A percentile compares a stretch with the other conserved stretches of the same genome.
phyloP scores from a whole-genome alignment of 2,797 vertebrate species.

The Catharus ustulatus region DNA sequence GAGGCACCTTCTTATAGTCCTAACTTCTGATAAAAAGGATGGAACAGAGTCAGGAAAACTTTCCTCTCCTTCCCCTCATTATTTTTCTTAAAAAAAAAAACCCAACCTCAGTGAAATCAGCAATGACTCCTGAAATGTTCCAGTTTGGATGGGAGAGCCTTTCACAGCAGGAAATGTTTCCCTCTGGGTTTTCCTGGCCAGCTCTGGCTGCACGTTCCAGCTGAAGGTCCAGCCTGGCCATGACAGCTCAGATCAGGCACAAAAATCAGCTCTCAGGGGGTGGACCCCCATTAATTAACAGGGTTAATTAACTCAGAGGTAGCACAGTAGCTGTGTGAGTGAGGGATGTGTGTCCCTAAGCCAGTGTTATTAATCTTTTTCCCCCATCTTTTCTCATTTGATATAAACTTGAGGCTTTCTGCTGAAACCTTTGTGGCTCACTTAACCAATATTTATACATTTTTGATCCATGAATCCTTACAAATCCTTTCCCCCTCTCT shows the following conservation, averaged over 20 bases:
- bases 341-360: neutral
- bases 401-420: neutral
- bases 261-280: neutral
- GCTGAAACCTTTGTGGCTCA: neutral
- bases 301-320: neutral
- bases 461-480: neutral
- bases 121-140: neutral
- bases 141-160: slow-evolving; percentile 28
- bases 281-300: neutral
- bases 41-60: slow-evolving; percentile 58
- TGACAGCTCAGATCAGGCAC: neutral
- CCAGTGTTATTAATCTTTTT: neutral
- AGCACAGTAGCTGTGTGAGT: neutral
- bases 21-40: slow-evolving; percentile 66
- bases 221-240: neutral
- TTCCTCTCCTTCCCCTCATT: slow-evolving; percentile 42
- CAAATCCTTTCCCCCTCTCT: neutral
- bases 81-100: neutral
- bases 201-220: neutral
- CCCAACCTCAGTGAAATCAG: neutral
- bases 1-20: slow-evolving; percentile 68
- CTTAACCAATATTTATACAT: neutral
- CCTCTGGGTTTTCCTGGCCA: slow-evolving; percentile 17
- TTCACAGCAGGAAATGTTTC: neutral
- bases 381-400: neutral